Evolutionary conservation across 2,797 vertebrate species (phyloP), one percentile per base, ranked within the genome.

Genomic region (Knipowitschia caucasica): DNA sequence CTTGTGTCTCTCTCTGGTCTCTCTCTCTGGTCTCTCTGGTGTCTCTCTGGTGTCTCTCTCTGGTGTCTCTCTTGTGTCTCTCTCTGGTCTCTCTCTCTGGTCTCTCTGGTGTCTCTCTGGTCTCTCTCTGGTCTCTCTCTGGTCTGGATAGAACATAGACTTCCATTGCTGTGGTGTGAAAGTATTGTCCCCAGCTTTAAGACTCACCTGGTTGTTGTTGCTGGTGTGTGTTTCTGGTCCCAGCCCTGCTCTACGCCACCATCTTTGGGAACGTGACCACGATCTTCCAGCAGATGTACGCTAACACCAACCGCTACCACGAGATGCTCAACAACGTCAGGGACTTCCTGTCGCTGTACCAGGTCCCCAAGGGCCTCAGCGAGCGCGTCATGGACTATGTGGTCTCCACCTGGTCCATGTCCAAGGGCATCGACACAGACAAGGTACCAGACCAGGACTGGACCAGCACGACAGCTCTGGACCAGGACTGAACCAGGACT

Each of bases 221-320:
- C n/a, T n/a, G n/a, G 11, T 35, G 11, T 36, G 34, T 21, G 9
- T 2, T 7, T n/a, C 11, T 11, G 5, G 53, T 26, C 15, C 0
- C 11, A 97, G 95, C 95, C 81, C 93, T 98, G 64, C 95, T 98
- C 76, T 98, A 98, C 72, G 95, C 95, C 90, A 98, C 95, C 80
- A 98, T 98, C 90, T 98, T 98, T 73, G 95, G 95, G 82, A 98
- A 98, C 0, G 95, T 98, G 63, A 98, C 95, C 44, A 98, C 95
- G 61, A 98, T 98, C 88, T 98, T 98, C 91, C 95, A 98, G 89
- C 95, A 98, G 86, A 98, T 98, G 95, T 97, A 96, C 65, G 95
- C 95, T 75, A 98, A 98, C 90, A 98, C 95, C 76, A 98, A 98
- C 85, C 92, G 95, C 38, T 98, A 98, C 86, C 95, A 98, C 3